Conservation (phyloP, 2,797 vertebrate species). For the Pteronotus mesoamericanus region DNA sequence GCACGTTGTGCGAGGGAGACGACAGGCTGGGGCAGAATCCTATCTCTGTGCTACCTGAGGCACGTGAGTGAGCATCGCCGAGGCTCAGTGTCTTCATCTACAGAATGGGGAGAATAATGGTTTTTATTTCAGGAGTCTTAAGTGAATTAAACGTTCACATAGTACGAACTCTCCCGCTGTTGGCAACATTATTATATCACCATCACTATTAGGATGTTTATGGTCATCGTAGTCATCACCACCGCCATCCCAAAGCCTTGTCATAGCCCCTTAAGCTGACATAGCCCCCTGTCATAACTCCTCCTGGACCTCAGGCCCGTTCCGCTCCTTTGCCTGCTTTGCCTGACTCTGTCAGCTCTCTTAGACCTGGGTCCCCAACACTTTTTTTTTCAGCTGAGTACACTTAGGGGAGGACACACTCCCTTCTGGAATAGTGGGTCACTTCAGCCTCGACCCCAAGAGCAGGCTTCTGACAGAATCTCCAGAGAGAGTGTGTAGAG, state of each 20-base stretch:
- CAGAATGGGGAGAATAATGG: background rate
- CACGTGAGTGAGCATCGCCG: background rate
- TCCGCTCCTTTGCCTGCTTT: background rate
- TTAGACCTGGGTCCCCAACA: background rate
- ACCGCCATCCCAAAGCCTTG: background rate
- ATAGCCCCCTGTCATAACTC: too few species aligned
- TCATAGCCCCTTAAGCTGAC: background rate
- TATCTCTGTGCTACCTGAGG: background rate
- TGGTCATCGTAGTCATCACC: rapidly evolving
- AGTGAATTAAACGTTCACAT: too few species aligned
- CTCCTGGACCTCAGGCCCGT: background rate
- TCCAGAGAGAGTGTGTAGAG: background rate
- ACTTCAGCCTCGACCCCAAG: background rate
- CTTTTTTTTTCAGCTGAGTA: background rate
- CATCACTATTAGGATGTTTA: background rate
- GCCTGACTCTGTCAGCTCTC: background rate
- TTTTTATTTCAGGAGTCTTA: background rate
- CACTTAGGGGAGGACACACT: background rate
- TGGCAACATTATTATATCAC: rapidly evolving
- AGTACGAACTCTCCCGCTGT: background rate
- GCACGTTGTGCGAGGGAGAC: background rate
- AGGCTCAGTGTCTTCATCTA: background rate
- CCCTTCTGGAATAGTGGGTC: background rate
- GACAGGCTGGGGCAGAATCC: background rate
- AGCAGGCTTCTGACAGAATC: background rate